Base-by-base conservation (phyloP, 1,140 invertebrate genomes). In the Phortica variegata region DNA sequence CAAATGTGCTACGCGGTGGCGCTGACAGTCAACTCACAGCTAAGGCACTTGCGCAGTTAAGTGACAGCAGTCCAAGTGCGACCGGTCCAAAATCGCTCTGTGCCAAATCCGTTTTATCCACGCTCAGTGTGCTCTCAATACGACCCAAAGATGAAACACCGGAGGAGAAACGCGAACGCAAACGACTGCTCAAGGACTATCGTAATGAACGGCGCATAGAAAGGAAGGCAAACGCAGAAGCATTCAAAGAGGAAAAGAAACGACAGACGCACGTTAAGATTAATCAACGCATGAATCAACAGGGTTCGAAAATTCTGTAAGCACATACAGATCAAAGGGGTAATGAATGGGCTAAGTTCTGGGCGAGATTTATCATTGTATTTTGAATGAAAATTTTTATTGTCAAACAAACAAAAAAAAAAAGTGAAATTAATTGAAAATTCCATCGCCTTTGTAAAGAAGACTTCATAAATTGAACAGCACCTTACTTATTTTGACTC, bases 221-320 rank as follows among this genome's bases (percentile, higher is more conserved):
- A 71, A 89, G 88, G 75, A 97, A 97, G 73, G 81, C 85, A 0
- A 96, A 95, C 69, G 84, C 82, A 17, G 74, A 84, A 48, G 90
- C 90, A 0, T 97, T 97, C 75, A 93, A 91, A 72, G 86, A 91
- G 56, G 91, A 96, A 73, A 88, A 90, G 77, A 90, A 90, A 68
- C 76, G 83, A 23, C 87, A 91, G 73, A 85, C 88, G 61, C 89
- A 90, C 69, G 85, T 90, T 43, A 75, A 83, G 50, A 77, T 90
- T 45, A 91, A 91, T 68, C 86, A 87, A 56, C 84, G 74, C 65
- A 81, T 82, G 61, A 89, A 88, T 74, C 72, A 88, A 52, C 85
- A 89, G 74, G 86, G 85, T 32, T 86, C 84, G 52, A 81, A 76
- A 75, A 85, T 88, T 73, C 62, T 84, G 18, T 86, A 81, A 77